Percentiles rank a stretch among this genome's conserved stretches.
These are phyloP conservation scores for Asobara japonica DNA, from an alignment of 1,140 invertebrate species.

Conservation along the genomic window DNA sequence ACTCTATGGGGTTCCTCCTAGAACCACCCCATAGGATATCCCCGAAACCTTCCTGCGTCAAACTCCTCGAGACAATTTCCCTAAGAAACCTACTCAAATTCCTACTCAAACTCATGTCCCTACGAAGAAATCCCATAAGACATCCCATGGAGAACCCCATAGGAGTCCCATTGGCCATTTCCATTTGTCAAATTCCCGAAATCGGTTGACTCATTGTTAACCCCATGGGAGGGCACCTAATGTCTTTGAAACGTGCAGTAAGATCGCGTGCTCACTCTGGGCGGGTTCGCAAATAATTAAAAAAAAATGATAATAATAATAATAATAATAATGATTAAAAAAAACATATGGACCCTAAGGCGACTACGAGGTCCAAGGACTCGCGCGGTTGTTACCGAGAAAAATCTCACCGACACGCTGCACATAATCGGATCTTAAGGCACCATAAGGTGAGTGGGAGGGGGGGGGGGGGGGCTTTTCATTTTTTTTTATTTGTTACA, in stretches of 20 bases:
- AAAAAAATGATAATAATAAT: too few relatives aligned
- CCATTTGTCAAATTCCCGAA: background rate
- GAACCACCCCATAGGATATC: too few relatives aligned
- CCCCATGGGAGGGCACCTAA: conserved; percentile 34
- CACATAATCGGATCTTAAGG: conserved; percentile 33
- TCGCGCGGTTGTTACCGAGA: conserved; percentile 54
- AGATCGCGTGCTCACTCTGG: conserved; percentile 59
- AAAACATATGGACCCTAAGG: conserved; percentile 51
- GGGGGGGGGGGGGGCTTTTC: background rate
- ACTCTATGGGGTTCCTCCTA: too few relatives aligned
- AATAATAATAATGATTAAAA: background rate
- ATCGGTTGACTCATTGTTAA: background rate
- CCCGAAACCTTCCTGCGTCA: too few relatives aligned
- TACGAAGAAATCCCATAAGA: too few relatives aligned
- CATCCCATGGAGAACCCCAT: too few relatives aligned
- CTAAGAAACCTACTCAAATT: too few relatives aligned
- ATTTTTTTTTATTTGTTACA: too few relatives aligned
- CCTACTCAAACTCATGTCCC: too few relatives aligned
- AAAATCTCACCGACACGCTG: conserved; percentile 53
- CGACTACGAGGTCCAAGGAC: conserved; percentile 57
- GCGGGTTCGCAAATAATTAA: conserved; percentile 49
- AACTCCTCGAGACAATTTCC: too few relatives aligned
- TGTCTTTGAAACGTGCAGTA: conserved; percentile 55
- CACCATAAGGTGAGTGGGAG: conserved; percentile 5
- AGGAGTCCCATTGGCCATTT: background rate